Percentiles rank a stretch among this genome's conserved stretches.
Conservation (phyloP, 2,888 invertebrate species). For the Eurytoma adleriae region DNA sequence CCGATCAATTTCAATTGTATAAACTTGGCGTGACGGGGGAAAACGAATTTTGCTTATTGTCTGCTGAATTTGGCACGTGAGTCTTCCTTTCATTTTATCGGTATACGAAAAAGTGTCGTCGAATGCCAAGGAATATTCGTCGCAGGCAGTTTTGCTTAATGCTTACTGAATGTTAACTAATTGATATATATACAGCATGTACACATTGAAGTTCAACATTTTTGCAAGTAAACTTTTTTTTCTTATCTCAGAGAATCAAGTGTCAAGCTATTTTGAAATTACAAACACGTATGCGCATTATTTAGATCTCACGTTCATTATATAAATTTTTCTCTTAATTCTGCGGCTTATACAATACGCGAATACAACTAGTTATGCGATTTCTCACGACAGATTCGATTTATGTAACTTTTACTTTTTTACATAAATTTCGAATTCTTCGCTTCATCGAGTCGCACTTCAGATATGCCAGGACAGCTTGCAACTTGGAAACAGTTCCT, state of each 20-base stretch:
- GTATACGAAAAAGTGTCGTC: constrained; percentile 11
- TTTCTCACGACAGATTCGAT: background rate
- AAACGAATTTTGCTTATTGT: constrained; percentile 51
- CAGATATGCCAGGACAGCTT: constrained; percentile 35
- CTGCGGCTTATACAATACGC: constrained; percentile 20
- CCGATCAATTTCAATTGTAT: background rate
- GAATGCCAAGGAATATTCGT: constrained; percentile 61
- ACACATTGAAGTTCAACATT: constrained; percentile 47
- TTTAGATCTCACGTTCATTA: constrained; percentile 33
- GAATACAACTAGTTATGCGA: constrained; percentile 8
- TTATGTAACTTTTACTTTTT: constrained; percentile 9
- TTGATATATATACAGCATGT: constrained; percentile 56
- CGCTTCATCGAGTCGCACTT: constrained; percentile 8
- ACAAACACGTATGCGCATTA: constrained; percentile 38
- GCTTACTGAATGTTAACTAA: constrained; percentile 53
- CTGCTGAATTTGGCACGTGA: constrained; percentile 54
- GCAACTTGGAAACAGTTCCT: constrained; percentile 13
- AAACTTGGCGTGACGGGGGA: constrained; percentile 11
- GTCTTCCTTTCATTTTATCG: constrained; percentile 38
- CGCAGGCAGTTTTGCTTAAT: constrained; percentile 61
- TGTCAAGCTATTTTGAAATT: constrained; percentile 45
- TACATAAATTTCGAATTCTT: constrained; percentile 23
- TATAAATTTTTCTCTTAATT: constrained; percentile 31
- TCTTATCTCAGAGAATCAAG: constrained; percentile 20
- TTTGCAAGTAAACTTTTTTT: constrained; percentile 34